A percentile compares a stretch with the other conserved stretches of the same genome.
phyloP scores from a whole-genome alignment of 1,140 invertebrate genomes.

The Hyphantria cunea region DNA sequence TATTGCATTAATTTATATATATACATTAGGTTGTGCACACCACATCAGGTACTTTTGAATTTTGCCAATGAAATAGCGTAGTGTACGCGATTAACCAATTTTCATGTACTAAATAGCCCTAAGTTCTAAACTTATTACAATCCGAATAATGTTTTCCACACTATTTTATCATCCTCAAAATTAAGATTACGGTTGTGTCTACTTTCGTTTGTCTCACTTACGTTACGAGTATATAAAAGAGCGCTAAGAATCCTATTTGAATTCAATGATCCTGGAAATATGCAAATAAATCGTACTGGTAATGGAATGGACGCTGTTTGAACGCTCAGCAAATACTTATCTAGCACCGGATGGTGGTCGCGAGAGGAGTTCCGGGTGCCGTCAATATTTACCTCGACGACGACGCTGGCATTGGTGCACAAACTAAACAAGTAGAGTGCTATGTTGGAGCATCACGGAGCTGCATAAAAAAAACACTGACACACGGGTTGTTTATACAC shows the following conservation, averaged over 20 bases:
- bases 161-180: background rate
- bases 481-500: slow-evolving; percentile 31
- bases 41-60: background rate
- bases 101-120: slow-evolving; percentile 18
- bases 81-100: slow-evolving; percentile 2
- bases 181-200: too few species aligned
- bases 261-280: slow-evolving; percentile 33
- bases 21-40: slow-evolving; percentile 1
- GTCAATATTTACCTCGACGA: slow-evolving; percentile 70
- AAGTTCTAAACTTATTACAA: slow-evolving; percentile 12
- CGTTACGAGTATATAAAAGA: too few species aligned
- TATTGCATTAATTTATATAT: slow-evolving; percentile 13
- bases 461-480: slow-evolving; percentile 45
- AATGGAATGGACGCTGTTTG: slow-evolving; percentile 33
- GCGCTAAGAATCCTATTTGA: slow-evolving; percentile 14
- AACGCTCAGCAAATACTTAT: slow-evolving; percentile 53
- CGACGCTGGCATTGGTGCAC: slow-evolving; percentile 53
- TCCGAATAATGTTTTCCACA: background rate
- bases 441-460: slow-evolving; percentile 35
- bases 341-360: slow-evolving; percentile 37
- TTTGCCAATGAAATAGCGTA: slow-evolving; percentile 9
- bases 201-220: too few species aligned
- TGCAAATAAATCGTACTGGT: slow-evolving; percentile 29
- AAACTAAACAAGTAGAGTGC: slow-evolving; percentile 34
- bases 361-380: slow-evolving; percentile 29